Conservation (phyloP, 2,797 vertebrate genomes). For the Alauda arvensis region DNA sequence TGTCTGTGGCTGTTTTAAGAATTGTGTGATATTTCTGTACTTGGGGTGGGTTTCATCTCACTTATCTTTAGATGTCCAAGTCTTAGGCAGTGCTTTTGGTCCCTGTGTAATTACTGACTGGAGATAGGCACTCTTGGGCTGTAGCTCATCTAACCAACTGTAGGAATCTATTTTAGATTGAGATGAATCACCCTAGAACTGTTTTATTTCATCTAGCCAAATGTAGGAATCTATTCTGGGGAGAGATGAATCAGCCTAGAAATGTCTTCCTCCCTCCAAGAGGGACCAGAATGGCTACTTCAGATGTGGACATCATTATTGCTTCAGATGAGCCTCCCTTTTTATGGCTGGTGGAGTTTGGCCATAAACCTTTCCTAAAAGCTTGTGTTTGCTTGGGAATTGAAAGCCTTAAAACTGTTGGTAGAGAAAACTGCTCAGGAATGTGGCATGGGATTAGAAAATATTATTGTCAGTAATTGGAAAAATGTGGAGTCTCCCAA, state of each 20-base stretch:
- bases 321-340: background rate
- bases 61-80: background rate
- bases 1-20: background rate
- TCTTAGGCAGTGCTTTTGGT: background rate
- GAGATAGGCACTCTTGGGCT: background rate
- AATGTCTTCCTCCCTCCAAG: background rate
- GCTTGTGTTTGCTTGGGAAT: background rate
- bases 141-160: background rate
- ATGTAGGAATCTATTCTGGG: slow-evolving; percentile 30
- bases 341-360: background rate
- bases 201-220: slow-evolving; percentile 33
- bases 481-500: background rate
- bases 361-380: background rate
- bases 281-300: background rate
- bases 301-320: background rate
- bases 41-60: background rate
- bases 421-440: slow-evolving; percentile 2
- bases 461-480: background rate
- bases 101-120: background rate
- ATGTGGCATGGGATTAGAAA: background rate
- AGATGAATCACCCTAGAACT: slow-evolving; percentile 48
- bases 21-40: background rate
- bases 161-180: slow-evolving; percentile 45
- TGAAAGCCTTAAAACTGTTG: background rate
- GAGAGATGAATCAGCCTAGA: slow-evolving; percentile 32